Evolutionary conservation across 2,888 invertebrate species (phyloP).

Genomic region (Xylota sylvarum): DNA sequence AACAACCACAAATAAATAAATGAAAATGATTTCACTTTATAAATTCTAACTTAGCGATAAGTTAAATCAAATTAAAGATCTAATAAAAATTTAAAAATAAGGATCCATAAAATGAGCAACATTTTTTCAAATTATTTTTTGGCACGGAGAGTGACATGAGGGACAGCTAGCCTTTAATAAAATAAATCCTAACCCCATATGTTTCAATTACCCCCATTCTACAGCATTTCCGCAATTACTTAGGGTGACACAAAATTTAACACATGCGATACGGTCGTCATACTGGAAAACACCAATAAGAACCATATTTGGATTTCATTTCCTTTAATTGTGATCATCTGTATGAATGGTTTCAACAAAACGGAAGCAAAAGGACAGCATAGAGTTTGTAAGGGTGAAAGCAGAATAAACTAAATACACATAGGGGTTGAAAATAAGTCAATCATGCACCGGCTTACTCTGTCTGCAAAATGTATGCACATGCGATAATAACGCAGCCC

Average conservation of each 20-base stretch:
- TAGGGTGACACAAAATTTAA: slow-evolving; percentile 43
- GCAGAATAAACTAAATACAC: not conserved
- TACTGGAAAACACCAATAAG: slow-evolving; percentile 60
- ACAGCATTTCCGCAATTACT: slow-evolving; percentile 47
- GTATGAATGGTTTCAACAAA: slow-evolving; percentile 36
- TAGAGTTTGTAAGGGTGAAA: slow-evolving; percentile 1
- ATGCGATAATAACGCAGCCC: not conserved
- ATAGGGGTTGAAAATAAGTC: slow-evolving; percentile 35
- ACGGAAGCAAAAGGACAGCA: slow-evolving; percentile 26
- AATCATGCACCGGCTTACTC: slow-evolving; percentile 21
- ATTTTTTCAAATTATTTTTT: not conserved
- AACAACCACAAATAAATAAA: too few species aligned
- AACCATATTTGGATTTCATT: slow-evolving; percentile 49
- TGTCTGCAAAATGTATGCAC: slow-evolving; percentile 3
- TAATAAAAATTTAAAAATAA: not conserved
- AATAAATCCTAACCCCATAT: slow-evolving; percentile 38
- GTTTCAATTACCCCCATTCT: slow-evolving; percentile 27
- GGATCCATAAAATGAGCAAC: not conserved
- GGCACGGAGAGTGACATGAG: not conserved
- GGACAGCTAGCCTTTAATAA: slow-evolving; percentile 2
- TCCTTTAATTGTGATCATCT: slow-evolving; percentile 55
- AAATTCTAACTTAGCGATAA: too few species aligned
- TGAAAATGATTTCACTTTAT: not conserved
- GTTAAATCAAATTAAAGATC: not conserved
- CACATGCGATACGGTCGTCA: slow-evolving; percentile 46